phyloP scores from a whole-genome alignment of 1,140 invertebrate species.

The Cyclargus thomasi region DNA sequence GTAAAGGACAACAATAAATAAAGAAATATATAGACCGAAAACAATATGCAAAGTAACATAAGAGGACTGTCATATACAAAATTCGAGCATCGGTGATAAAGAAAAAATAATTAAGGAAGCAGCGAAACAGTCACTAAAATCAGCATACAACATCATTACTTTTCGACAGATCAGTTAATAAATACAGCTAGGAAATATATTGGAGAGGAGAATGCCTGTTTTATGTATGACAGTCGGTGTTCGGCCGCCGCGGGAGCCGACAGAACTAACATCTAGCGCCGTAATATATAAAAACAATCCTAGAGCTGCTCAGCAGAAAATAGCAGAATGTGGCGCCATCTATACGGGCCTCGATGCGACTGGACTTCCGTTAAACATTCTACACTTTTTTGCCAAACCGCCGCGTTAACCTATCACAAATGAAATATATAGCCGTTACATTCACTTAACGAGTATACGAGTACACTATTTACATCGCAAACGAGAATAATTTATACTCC shows the following conservation, averaged over 20 bases:
- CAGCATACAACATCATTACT: not conserved
- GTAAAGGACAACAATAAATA: slow-evolving; percentile 19
- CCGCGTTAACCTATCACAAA: slow-evolving; percentile 59
- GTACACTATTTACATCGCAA: slow-evolving; percentile 70
- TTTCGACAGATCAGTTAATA: not conserved
- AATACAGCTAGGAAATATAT: not conserved
- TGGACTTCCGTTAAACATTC: slow-evolving; percentile 26
- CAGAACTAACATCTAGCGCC: slow-evolving; percentile 27
- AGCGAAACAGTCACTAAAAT: not conserved
- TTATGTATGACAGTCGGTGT: slow-evolving; percentile 3
- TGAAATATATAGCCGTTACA: slow-evolving; percentile 38
- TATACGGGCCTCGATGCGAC: not conserved
- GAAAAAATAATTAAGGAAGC: not conserved
- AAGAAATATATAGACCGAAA: slow-evolving; percentile 8
- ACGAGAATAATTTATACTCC: slow-evolving; percentile 59
- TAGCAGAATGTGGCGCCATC: slow-evolving; percentile 9
- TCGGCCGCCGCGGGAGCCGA: not conserved
- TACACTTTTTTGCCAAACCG: slow-evolving; percentile 13
- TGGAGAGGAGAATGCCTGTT: not conserved
- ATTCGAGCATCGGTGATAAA: not conserved
- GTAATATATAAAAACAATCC: slow-evolving; percentile 31
- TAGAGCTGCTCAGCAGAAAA: slow-evolving; percentile 22
- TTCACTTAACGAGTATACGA: slow-evolving; percentile 45
- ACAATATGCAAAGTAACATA: slow-evolving; percentile 11
- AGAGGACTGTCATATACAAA: not conserved